These are phyloP conservation scores for Entomobrya proxima DNA, from an alignment of 2,888 invertebrate genomes.

Conservation along the genomic window DNA sequence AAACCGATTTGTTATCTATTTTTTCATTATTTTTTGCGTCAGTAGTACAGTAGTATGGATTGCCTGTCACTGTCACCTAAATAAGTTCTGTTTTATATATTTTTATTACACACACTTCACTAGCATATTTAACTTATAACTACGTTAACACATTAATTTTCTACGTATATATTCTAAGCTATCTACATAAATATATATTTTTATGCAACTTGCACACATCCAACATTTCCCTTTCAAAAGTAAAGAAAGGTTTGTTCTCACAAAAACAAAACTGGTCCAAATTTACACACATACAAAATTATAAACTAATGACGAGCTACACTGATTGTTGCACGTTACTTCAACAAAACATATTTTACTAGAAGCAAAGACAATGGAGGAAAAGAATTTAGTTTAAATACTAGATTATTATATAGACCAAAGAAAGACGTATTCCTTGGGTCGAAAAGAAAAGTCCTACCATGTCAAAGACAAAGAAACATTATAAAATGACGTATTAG, in stretches of 20 bases:
- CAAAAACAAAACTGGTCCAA: too few relatives aligned
- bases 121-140: constrained; percentile 2
- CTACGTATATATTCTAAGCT: neutral
- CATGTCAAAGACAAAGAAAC: too few relatives aligned
- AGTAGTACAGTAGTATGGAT: constrained; percentile 34
- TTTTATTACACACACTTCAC: neutral
- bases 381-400: too few relatives aligned
- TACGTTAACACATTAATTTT: neutral
- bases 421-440: too few relatives aligned
- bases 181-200: neutral
- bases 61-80: constrained; percentile 62
- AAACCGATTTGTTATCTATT: constrained; percentile 1
- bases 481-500: too few relatives aligned
- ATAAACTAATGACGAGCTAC: too few relatives aligned
- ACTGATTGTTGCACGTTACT: too few relatives aligned
- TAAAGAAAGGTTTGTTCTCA: neutral
- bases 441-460: too few relatives aligned
- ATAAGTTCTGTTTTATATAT: neutral
- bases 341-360: too few relatives aligned
- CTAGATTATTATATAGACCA: too few relatives aligned
- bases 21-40: constrained; percentile 5
- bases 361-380: too few relatives aligned
- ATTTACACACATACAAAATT: too few relatives aligned
- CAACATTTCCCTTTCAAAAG: neutral
- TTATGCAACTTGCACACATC: neutral